Percentiles rank a stretch among this genome's conserved stretches.
These are phyloP conservation scores for Chaetoderma sp. DNA, from an alignment of 2,888 invertebrate genomes.

Conservation along the genomic window DNA sequence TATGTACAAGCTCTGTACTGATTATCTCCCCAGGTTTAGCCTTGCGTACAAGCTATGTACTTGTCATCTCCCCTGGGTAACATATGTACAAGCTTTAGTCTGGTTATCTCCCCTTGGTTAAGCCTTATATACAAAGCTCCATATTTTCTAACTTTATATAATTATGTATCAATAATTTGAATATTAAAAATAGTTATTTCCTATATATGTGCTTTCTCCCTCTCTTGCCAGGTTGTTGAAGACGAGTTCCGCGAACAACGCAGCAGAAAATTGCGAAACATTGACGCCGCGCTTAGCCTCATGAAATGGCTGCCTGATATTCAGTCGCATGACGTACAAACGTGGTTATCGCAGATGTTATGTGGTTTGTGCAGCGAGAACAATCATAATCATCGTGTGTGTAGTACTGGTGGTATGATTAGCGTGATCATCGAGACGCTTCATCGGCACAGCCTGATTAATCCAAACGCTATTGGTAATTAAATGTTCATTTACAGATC, in stretches of 20 bases:
- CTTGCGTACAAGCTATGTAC: too few species aligned
- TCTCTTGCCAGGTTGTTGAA: slow-evolving; percentile 56
- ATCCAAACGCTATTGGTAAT: slow-evolving; percentile 68
- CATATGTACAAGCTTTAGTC: too few species aligned
- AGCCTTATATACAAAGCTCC: too few species aligned
- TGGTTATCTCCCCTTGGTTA: too few species aligned
- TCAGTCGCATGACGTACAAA: slow-evolving; percentile 64
- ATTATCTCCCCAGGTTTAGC: too few species aligned
- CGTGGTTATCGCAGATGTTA: slow-evolving; percentile 70
- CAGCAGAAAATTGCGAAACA: slow-evolving; percentile 63
- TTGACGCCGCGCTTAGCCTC: slow-evolving; percentile 72
- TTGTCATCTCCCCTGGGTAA: too few species aligned
- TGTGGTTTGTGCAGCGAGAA: slow-evolving; percentile 63
- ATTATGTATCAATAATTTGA: too few species aligned
- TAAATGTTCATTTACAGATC: too few species aligned
- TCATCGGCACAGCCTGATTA: slow-evolving; percentile 68
- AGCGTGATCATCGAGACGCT: slow-evolving; percentile 71
- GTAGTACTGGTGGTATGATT: slow-evolving; percentile 73
- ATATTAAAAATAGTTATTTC: too few species aligned
- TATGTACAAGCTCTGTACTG: too few species aligned
- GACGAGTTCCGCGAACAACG: slow-evolving; percentile 45
- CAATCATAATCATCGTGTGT: slow-evolving; percentile 72
- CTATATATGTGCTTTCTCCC: too few species aligned
- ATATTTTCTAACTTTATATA: too few species aligned
- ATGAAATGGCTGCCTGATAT: slow-evolving; percentile 73